A percentile compares a stretch with the other conserved stretches of the same genome.
These are phyloP conservation scores for Semaprochilodus insignis DNA, from an alignment of 2,797 vertebrate genomes.

Conservation along the genomic window DNA sequence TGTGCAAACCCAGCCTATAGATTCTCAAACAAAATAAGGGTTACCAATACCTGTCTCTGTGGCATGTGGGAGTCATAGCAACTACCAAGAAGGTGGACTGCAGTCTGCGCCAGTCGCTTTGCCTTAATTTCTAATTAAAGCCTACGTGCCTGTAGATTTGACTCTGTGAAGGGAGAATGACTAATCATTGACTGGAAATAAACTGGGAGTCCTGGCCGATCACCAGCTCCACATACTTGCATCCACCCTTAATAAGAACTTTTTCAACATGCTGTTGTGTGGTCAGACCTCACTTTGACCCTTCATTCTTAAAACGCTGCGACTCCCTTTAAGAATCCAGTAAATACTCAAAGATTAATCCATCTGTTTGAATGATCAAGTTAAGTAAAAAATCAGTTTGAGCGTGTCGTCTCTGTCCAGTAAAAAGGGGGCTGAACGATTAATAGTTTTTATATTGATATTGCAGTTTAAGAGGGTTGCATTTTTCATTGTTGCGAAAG, in stretches of 20 bases:
- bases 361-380: too few species aligned
- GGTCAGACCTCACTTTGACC: background rate
- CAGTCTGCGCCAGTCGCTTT: slow-evolving; percentile 11
- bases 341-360: background rate
- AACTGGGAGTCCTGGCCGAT: background rate
- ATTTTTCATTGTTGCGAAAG: too few species aligned
- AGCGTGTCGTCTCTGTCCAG: too few species aligned
- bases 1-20: slow-evolving; percentile 51
- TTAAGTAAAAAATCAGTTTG: too few species aligned
- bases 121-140: slow-evolving; percentile 24
- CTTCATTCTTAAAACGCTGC: background rate
- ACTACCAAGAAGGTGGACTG: slow-evolving; percentile 28
- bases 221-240: background rate
- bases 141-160: slow-evolving; percentile 7
- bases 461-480: too few species aligned
- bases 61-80: slow-evolving; percentile 53
- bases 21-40: slow-evolving; percentile 36
- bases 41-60: slow-evolving; percentile 54
- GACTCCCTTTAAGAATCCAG: background rate
- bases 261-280: slow-evolving; percentile 1
- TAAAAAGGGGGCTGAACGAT: too few species aligned
- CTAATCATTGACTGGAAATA: slow-evolving; percentile 49
- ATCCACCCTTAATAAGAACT: background rate
- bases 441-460: too few species aligned
- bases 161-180: slow-evolving; percentile 20